Percentiles rank a stretch among this genome's conserved stretches.
Conservation (phyloP, 2,113 vertebrate genomes). For the Crotophaga sulcirostris region DNA sequence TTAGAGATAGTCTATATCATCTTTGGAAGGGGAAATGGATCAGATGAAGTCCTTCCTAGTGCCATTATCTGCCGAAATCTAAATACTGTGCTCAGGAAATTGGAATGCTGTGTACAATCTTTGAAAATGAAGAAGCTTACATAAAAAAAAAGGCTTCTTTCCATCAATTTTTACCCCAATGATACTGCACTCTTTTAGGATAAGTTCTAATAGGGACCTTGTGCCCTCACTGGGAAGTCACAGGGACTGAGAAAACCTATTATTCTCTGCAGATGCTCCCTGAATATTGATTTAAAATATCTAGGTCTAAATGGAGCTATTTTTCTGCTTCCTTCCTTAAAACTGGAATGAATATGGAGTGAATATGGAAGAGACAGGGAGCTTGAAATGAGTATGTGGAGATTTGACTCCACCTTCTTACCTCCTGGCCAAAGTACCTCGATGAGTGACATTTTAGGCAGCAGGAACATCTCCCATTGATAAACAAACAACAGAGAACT, state of each 20-base stretch:
- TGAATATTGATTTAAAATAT: slow-evolving; percentile 19
- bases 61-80: background rate
- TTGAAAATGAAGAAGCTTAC: background rate
- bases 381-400: background rate
- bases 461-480: background rate
- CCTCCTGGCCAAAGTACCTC: background rate
- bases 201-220: slow-evolving; percentile 41
- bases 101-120: background rate
- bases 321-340: background rate
- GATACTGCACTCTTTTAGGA: background rate
- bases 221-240: background rate
- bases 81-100: background rate
- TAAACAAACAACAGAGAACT: background rate
- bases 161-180: background rate
- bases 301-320: background rate
- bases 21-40: background rate
- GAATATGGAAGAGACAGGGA: background rate
- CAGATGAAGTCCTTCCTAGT: background rate
- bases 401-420: background rate
- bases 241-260: background rate
- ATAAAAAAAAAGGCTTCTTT: background rate
- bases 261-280: background rate
- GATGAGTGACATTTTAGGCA: background rate
- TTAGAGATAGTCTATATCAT: background rate
- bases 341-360: background rate